phyloP scores from a whole-genome alignment of 2,888 invertebrate species.

The Argyra leucocephala region DNA sequence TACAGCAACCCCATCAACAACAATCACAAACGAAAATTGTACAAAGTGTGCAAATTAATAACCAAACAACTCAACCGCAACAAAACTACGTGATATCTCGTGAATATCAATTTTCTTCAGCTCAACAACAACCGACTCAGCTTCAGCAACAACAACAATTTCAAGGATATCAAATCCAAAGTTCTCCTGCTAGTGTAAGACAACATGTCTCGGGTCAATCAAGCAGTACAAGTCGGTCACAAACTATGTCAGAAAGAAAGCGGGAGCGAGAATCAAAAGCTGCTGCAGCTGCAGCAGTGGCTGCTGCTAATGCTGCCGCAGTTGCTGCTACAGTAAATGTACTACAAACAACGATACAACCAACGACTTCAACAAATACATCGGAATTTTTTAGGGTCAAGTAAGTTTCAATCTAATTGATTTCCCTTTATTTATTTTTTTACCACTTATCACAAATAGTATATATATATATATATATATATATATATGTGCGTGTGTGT shows the following conservation, averaged over 20 bases:
- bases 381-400: conserved; percentile 34
- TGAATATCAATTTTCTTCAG: conserved; percentile 17
- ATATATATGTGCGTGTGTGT: too few species aligned
- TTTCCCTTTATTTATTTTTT: background rate
- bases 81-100: conserved; percentile 14
- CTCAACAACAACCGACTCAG: conserved; percentile 22
- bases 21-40: background rate
- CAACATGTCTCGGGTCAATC: background rate
- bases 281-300: background rate
- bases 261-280: background rate
- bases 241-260: background rate
- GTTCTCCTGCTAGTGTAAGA: background rate
- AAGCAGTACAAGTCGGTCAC: background rate
- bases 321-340: conserved; percentile 31
- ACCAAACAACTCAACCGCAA: conserved; percentile 10
- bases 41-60: background rate
- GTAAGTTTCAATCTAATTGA: conserved; percentile 26
- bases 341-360: conserved; percentile 34
- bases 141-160: conserved; percentile 26
- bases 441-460: background rate
- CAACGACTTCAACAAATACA: conserved; percentile 31
- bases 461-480: background rate
- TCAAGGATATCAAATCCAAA: conserved; percentile 4
- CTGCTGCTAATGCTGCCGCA: conserved; percentile 14
- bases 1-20: conserved; percentile 15